Evolutionary conservation across 1,140 invertebrate species (phyloP).

Genomic region (Lepidurus apus): DNA sequence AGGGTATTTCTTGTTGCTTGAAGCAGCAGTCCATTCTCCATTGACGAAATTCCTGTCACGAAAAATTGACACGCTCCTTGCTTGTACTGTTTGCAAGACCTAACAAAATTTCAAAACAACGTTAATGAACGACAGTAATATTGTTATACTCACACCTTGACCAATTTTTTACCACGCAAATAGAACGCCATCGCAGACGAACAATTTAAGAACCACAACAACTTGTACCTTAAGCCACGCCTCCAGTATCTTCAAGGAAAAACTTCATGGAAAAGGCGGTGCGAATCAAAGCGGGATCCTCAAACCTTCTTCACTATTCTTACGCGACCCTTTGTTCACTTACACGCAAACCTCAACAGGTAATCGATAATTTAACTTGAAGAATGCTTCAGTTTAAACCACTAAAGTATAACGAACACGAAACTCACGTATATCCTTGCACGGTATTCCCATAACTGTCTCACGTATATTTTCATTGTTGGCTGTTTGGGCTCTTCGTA

Average conservation of each 20-base stretch:
- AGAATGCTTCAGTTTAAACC: too few species aligned
- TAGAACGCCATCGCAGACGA: not conserved
- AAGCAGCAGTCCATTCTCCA: slow-evolving; percentile 72
- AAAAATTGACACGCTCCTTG: slow-evolving; percentile 17
- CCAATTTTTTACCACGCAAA: not conserved
- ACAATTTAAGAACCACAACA: not conserved
- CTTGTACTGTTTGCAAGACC: not conserved
- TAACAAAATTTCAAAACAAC: not conserved
- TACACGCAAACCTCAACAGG: too few species aligned
- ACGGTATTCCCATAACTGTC: too few species aligned
- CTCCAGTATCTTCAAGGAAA: not conserved
- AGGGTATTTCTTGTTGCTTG: slow-evolving; percentile 51
- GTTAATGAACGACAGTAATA: not conserved
- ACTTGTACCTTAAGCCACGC: not conserved
- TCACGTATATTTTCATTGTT: too few species aligned
- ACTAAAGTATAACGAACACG: too few species aligned
- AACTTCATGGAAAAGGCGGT: not conserved
- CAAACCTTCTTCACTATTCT: not conserved
- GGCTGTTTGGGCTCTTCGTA: too few species aligned
- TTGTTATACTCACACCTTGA: not conserved
- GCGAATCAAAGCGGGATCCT: not conserved
- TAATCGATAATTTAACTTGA: too few species aligned
- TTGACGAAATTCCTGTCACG: slow-evolving; percentile 62
- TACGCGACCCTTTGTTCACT: too few species aligned
- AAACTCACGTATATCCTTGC: too few species aligned